Evolutionary conservation across 2,888 invertebrate genomes (phyloP).

Genomic region (Rhimphoctona megacephalus): DNA sequence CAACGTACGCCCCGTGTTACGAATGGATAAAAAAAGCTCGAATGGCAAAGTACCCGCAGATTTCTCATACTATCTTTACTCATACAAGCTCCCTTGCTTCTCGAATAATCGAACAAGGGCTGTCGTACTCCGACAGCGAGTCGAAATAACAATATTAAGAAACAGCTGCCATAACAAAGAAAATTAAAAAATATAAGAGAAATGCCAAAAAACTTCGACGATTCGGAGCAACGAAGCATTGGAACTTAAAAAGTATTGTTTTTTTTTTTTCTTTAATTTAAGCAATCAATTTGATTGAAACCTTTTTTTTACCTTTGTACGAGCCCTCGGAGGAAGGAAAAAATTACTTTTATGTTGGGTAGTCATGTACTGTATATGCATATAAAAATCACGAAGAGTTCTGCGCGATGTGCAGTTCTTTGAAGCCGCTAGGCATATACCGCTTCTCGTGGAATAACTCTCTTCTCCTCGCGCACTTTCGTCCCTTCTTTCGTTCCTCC

Average conservation of each 20-base stretch:
- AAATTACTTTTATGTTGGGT: conserved; percentile 6
- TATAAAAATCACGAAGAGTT: conserved; percentile 42
- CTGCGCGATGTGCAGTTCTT: conserved; percentile 49
- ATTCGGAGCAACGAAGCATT: background rate
- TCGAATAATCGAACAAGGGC: conserved; percentile 38
- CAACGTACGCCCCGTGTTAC: conserved; percentile 35
- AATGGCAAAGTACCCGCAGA: conserved; percentile 64
- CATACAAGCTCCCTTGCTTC: conserved; percentile 9
- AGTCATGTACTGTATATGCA: conserved; percentile 10
- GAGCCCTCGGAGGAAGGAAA: background rate
- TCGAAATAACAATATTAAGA: conserved; percentile 20
- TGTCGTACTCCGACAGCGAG: background rate
- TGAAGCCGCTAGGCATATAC: conserved; percentile 73
- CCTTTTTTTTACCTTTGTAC: background rate
- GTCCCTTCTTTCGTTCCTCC: conserved; percentile 41
- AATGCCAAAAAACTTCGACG: background rate
- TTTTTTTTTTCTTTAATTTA: too few relatives aligned
- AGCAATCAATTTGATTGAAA: background rate
- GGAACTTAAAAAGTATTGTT: background rate
- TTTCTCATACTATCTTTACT: conserved; percentile 32
- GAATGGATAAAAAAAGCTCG: conserved; percentile 51
- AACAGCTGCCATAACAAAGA: conserved; percentile 3
- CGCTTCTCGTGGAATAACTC: conserved; percentile 73
- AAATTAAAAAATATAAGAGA: background rate
- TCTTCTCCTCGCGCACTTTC: conserved; percentile 45